These are phyloP conservation scores for Paedocypris micromegethes DNA, from an alignment of 2,797 vertebrate species.

Conservation along the genomic window DNA sequence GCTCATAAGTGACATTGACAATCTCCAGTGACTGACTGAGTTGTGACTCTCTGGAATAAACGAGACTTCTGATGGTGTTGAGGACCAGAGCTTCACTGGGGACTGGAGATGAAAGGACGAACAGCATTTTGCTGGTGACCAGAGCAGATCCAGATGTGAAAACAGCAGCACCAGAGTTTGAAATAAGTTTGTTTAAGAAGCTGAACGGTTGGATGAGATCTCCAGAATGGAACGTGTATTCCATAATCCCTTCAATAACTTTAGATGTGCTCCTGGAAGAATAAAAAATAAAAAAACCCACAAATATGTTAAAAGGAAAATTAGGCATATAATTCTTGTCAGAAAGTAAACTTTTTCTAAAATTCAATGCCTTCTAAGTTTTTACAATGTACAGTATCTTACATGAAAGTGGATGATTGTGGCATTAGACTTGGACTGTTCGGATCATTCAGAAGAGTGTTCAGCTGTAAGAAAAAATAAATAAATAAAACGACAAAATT, in stretches of 20 bases:
- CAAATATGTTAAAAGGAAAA: no score
- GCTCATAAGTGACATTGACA: slow-evolving; percentile 6
- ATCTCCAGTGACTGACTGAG: slow-evolving; percentile 7
- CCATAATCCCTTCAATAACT: neutral
- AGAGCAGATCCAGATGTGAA: slow-evolving; percentile 2
- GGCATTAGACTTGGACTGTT: neutral
- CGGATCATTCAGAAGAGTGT: slow-evolving; percentile 19
- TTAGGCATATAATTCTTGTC: no score
- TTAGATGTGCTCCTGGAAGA: neutral
- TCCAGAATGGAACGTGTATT: neutral
- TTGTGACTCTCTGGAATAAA: neutral
- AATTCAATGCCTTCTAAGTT: neutral
- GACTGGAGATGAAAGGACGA: slow-evolving; percentile 10
- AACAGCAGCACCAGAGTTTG: neutral
- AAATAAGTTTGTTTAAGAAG: neutral
- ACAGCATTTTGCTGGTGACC: slow-evolving; percentile 7
- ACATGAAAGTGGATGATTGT: neutral
- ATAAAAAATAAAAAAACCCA: no score
- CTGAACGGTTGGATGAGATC: neutral
- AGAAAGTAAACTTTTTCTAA: no score
- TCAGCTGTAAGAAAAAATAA: neutral
- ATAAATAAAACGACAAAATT: neutral
- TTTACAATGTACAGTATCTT: neutral
- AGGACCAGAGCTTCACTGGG: slow-evolving; percentile 3
- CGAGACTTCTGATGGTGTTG: neutral